Base-by-base conservation (phyloP, 2,888 invertebrate species). In the Lasioglossum zephyrum region DNA sequence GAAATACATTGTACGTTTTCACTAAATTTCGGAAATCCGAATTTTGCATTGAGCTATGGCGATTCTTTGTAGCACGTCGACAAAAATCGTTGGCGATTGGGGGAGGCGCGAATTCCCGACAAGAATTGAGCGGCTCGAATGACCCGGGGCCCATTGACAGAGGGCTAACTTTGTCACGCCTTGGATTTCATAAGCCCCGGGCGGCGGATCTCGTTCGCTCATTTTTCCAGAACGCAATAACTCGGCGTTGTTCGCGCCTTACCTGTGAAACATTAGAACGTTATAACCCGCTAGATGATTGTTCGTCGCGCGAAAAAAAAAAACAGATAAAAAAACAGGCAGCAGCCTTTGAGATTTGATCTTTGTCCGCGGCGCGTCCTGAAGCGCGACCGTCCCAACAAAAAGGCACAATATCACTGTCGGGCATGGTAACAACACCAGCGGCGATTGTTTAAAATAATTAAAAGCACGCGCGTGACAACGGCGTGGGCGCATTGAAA, bases 231-330 rank as follows among this genome's bases (percentile, higher is more conserved):
- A 63, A 31, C 60, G 26, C 39, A 69, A 41, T 69, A 69, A 69
- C 69, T 69, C 69, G 22, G 9, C 69, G 39, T 9, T 39, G 39
- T 2, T 36, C 41, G 69, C 39, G 39, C 69, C 69, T 41, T 69
- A 36, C 69, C 39, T 69, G 69, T 69, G 69, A 41, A 69, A 69
- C 39, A n/a, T 69, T 69, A 69, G 39, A 69, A 69, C 69, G 69
- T 41, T 69, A n/a, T n/a, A 41, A 36, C 69, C 22, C 39, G 69
- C 69, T 22, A 4, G 69, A 49, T 22, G 69, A 69, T 39, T 39
- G 69, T 39, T 41, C 39, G 0, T 0, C 69, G n/a, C 11, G 69
- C 13, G 2, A 53, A n/a, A 53, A 39, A 69, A 69, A 4, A 2
- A 31, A 31, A 53, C 9, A 53, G n/a, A n/a, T n/a, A 39, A 69